phyloP scores from a whole-genome alignment of 2,113 vertebrate species.

The Elephas maximus region DNA sequence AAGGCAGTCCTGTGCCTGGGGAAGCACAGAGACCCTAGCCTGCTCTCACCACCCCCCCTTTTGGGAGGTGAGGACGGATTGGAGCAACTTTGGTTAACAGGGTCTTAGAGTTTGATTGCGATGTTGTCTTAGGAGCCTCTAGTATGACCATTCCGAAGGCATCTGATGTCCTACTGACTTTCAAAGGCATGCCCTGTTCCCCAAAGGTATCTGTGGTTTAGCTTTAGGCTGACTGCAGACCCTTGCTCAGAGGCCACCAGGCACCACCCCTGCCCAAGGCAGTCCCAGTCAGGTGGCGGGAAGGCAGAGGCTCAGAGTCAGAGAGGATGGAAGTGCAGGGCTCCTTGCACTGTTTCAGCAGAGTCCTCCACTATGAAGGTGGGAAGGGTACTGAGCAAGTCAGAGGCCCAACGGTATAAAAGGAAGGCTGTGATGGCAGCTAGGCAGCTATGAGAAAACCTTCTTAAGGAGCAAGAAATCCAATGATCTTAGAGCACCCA shows the following conservation, averaged over 20 bases:
- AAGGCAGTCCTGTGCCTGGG: neutral
- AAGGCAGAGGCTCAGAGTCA: fast-evolving
- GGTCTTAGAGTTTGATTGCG: neutral
- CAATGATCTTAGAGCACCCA: neutral
- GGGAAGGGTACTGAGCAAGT: neutral
- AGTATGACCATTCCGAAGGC: neutral
- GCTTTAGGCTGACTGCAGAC: neutral
- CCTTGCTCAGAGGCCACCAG: neutral
- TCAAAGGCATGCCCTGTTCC: neutral
- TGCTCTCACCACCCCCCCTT: neutral
- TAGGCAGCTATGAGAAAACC: neutral
- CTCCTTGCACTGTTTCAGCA: neutral
- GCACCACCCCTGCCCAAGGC: no score
- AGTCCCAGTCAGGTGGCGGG: fast-evolving
- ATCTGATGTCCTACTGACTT: neutral
- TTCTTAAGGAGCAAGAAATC: neutral
- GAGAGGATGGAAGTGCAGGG: fast-evolving
- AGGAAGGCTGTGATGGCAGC: neutral
- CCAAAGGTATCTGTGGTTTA: no score
- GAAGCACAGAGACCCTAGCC: neutral
- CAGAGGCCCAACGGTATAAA: neutral
- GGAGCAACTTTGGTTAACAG: neutral
- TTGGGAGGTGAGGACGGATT: neutral
- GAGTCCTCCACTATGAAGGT: neutral
- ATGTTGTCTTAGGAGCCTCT: neutral